Conservation (phyloP, 2,888 invertebrate genomes). For the Epinotia demarniana region DNA sequence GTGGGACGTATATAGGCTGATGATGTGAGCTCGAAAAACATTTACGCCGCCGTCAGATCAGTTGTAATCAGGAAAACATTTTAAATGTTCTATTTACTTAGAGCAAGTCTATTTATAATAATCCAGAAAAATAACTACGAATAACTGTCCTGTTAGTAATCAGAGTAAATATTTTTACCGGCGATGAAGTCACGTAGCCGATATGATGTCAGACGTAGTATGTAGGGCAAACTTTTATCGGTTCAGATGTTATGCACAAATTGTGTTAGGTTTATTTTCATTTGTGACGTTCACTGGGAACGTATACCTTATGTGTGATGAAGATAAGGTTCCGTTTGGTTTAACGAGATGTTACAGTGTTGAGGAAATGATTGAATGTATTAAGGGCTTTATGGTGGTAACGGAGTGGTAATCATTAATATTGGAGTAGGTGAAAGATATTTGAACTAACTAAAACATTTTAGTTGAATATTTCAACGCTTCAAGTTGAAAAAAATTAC, state of each 20-base stretch:
- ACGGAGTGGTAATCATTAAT: not conserved
- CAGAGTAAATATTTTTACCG: constrained; percentile 28
- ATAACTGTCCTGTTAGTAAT: constrained; percentile 32
- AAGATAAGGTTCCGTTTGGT: not conserved
- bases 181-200: constrained; percentile 27
- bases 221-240: constrained; percentile 35
- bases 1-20: too few relatives aligned
- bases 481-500: too few relatives aligned
- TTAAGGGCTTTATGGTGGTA: not conserved
- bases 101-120: not conserved
- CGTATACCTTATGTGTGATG: not conserved
- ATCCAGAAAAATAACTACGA: not conserved
- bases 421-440: not conserved
- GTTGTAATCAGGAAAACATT: not conserved
- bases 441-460: not conserved
- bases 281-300: not conserved
- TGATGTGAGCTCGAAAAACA: not conserved
- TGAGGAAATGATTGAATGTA: not conserved
- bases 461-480: not conserved
- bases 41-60: not conserved
- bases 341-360: not conserved
- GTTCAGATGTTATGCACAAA: constrained; percentile 31
- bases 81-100: not conserved
- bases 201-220: constrained; percentile 36
- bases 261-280: constrained; percentile 35